phyloP scores from a whole-genome alignment of 2,797 vertebrate species.

The Ceryle rudis region DNA sequence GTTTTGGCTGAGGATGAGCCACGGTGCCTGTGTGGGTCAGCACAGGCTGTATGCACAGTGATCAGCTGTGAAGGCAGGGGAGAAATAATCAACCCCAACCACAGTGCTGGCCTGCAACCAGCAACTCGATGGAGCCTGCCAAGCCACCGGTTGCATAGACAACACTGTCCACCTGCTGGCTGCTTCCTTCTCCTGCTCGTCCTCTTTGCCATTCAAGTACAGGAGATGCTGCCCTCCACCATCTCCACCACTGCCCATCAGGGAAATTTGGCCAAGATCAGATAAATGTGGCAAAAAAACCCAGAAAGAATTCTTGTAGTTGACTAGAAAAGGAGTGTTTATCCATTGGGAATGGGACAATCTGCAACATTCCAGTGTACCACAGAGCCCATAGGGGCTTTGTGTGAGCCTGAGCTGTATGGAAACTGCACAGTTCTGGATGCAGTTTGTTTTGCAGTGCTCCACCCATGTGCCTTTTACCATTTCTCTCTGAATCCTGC shows the following conservation, averaged over 20 bases:
- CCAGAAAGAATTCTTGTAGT: background rate
- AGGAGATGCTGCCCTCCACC: background rate
- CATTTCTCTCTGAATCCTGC: background rate
- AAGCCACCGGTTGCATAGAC: background rate
- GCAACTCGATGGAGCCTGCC: background rate
- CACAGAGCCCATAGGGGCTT: background rate
- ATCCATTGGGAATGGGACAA: background rate
- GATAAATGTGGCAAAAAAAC: background rate
- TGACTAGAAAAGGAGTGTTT: background rate
- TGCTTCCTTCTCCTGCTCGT: background rate
- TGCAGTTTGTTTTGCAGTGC: background rate
- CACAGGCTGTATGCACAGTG: fast-evolving
- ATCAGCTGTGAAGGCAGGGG: background rate
- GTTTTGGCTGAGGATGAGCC: background rate
- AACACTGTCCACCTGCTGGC: fast-evolving
- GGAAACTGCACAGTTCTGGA: fast-evolving
- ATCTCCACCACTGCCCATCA: fast-evolving
- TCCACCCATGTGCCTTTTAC: background rate
- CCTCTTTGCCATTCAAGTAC: background rate
- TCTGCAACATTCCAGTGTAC: fast-evolving
- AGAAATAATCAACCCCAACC: background rate
- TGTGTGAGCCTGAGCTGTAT: background rate
- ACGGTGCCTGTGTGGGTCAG: fast-evolving
- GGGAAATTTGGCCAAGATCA: background rate
- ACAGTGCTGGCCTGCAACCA: background rate